phyloP scores from a whole-genome alignment of 2,888 invertebrate genomes.

The Cosmia pyralina region DNA sequence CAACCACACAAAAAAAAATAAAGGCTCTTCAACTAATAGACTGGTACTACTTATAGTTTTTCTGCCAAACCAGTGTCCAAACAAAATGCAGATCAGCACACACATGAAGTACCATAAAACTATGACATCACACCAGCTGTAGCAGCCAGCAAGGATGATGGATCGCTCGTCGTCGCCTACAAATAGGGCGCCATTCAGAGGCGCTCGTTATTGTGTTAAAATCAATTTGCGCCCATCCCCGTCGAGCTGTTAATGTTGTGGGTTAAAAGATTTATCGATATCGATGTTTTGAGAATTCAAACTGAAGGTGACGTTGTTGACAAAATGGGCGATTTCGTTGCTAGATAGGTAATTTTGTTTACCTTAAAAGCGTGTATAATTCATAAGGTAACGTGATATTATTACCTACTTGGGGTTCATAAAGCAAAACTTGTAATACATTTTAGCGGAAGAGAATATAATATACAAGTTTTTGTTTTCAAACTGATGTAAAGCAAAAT shows the following conservation, averaged over 20 bases:
- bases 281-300: constrained; percentile 36
- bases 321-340: background rate
- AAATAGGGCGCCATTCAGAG: constrained; percentile 86
- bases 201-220: constrained; percentile 88
- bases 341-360: background rate
- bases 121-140: constrained; percentile 62
- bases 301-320: constrained; percentile 3
- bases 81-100: constrained; percentile 41
- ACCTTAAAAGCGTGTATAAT: background rate
- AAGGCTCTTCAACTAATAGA: background rate
- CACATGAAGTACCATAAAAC: constrained; percentile 56
- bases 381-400: background rate
- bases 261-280: constrained; percentile 55
- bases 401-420: background rate
- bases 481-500: background rate
- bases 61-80: constrained; percentile 10
- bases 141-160: constrained; percentile 78
- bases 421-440: background rate
- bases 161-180: constrained; percentile 85
- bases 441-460: background rate
- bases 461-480: background rate
- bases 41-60: constrained; percentile 1
- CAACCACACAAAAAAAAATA: background rate
- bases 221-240: constrained; percentile 89
- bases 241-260: constrained; percentile 71